These are phyloP conservation scores for Vulpes lagopus DNA, from an alignment of 2,113 vertebrate species.

Conservation along the genomic window DNA sequence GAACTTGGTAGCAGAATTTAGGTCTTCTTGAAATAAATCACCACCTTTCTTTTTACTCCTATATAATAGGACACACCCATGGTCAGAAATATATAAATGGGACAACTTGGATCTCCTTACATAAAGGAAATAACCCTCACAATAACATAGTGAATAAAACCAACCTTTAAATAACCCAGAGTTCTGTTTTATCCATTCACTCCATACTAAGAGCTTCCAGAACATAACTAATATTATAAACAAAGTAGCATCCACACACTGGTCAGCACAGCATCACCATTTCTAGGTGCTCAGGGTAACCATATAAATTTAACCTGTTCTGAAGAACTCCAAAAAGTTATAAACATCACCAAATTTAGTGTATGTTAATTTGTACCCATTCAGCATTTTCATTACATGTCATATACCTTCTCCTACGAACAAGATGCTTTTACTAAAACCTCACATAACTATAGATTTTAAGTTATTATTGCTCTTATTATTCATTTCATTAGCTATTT, in stretches of 20 bases:
- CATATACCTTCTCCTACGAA: background rate
- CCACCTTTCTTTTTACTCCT: background rate
- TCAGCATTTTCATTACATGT: constrained; percentile 47
- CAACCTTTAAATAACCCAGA: constrained; percentile 10
- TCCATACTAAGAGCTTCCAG: constrained; percentile 6
- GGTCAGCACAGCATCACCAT: background rate
- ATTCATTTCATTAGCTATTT: constrained; percentile 3
- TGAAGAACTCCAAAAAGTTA: background rate
- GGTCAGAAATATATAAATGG: background rate
- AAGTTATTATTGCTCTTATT: constrained; percentile 24
- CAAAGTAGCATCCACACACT: background rate
- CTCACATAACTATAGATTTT: background rate
- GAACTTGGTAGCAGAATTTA: background rate
- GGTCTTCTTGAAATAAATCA: constrained; percentile 37
- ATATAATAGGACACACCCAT: background rate
- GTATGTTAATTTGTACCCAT: background rate
- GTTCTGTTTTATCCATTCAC: background rate
- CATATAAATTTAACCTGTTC: background rate
- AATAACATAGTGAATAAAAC: background rate
- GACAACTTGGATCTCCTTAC: background rate
- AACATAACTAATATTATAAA: background rate
- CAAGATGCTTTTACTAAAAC: constrained; percentile 12
- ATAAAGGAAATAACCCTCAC: background rate
- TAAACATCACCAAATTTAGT: background rate
- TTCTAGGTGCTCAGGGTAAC: background rate